Evolutionary conservation across 2,113 vertebrate species (phyloP), one percentile per base, ranked within the genome.

Genomic region (Ptychochromis oligacanthus): DNA sequence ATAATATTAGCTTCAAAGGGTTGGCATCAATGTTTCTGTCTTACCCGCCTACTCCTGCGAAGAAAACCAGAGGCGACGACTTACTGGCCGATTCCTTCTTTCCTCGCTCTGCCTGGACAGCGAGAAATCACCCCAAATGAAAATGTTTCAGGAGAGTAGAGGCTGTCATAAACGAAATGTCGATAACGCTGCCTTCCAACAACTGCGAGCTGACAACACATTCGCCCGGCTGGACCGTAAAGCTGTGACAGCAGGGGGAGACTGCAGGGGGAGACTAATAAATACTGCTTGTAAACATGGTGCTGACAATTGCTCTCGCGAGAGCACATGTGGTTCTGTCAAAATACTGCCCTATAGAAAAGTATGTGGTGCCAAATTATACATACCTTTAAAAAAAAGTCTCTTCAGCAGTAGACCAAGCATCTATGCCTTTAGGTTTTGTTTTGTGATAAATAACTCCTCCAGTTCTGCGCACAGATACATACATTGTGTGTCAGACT

Each of bases 251-350:
- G 77, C 4, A 77, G 91, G 59, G 84, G 84, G 85, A 78, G 87
- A 85, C 89, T 81, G 86, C 82, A 54, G 81, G n/a, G n/a, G n/a
- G n/a, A n/a, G n/a, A n/a, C 76, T 77, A 46, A 91, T 93, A 94
- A 92, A 87, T 93, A 89, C 75, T 54, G 88, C 85, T 46, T 81
- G 81, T 81, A 81, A 91, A 90, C 89, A 82, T 15, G 81, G 75
- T 2, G 3, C 22, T 10, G 49, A 4, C 24, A 0, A 3, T 0
- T 58, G 1, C 4, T 92, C 88, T 94, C 92, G 93, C 93, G 92
- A 92, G 89, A 94, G 13, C 72, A 46, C 36, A 1, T 15, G 52
- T 18, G 3, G 22, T 14, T 46, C 74, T 38, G 54, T 49, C 46
- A 70, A 28, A 70, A 17, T 28, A 13, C 40, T 67, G 22, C 64